Base-by-base conservation (phyloP, 2,797 vertebrate species). In the Lepus townsendii region DNA sequence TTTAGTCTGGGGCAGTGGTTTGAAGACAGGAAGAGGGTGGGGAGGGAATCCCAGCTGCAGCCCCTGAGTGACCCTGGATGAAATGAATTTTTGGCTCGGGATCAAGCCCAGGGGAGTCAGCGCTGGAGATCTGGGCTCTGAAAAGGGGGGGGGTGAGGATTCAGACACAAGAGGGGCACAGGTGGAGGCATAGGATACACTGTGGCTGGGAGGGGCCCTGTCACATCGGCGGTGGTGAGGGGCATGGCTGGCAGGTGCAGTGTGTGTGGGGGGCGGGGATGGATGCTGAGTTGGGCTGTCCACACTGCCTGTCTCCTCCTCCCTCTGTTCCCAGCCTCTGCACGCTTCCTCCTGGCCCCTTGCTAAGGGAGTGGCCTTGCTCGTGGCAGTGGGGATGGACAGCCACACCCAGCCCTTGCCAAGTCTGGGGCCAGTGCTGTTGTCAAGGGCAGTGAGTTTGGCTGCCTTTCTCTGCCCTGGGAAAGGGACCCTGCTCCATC, bases 301-400 rank as follows among this genome's bases (percentile, higher is more conserved):
- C 66, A 9, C 32, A 54, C 4, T 8, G 3, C 0, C 6, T 19
- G 17, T 42, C 54, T 5, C 50, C n/a, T 9, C 13, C 14, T 5
- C 7, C 16, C 79, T 63, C 42, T 68, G 66, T 27, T 83, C 54
- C 38, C 7, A 22, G 13, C 30, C 19, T 47, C 1, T 0, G 50
- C 22, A 30, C 14, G 19, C 0, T 0, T 42, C 60, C 35, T 27
- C 7, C 3, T 57, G 0, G 22, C 26, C n/a, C 26, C 62, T 24
- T n/a, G 26, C 38, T 52, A 16, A 72, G 50, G 12, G 26, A 73
- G 0, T 7, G 9, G 76, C 27, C 54, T 68, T 32, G 52, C 50
- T n/a, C 0, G 0, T 10, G 17, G 35, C 12, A 1, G 4, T n/a
- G 0, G 0, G 32, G 30, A 50, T 24, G 24, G 63, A 90, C 50